Conservation (phyloP, 2,888 invertebrate genomes). For the Dioctria linearis region DNA sequence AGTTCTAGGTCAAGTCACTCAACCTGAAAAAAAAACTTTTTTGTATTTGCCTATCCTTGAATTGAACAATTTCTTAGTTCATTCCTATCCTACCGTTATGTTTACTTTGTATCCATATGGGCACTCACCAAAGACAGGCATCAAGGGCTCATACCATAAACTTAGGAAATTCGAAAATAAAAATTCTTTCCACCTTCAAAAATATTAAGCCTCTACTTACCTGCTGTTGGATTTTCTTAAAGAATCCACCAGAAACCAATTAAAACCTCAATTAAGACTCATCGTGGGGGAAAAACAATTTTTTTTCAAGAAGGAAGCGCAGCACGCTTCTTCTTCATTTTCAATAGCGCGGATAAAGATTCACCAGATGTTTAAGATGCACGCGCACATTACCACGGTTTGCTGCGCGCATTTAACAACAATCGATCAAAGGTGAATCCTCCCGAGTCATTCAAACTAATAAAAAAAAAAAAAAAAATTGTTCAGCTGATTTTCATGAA, state of each 20-base stretch:
- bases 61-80: conserved; percentile 19
- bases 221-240: conserved; percentile 33
- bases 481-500: conserved; percentile 34
- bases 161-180: conserved; percentile 1
- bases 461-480: neutral
- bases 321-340: conserved; percentile 14
- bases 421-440: conserved; percentile 10
- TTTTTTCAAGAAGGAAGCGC: conserved; percentile 4
- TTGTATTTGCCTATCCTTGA: neutral
- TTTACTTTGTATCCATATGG: conserved; percentile 30
- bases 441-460: conserved; percentile 19
- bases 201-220: neutral
- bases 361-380: conserved; percentile 46
- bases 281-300: conserved; percentile 36
- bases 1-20: conserved; percentile 7
- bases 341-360: neutral
- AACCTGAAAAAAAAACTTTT: conserved; percentile 2
- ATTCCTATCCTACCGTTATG: conserved; percentile 7
- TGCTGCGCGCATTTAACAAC: conserved; percentile 12
- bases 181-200: neutral
- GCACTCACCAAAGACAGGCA: neutral
- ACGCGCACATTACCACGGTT: conserved; percentile 35
- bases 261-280: conserved; percentile 36
- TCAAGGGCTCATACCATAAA: neutral
- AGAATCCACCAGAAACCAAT: conserved; percentile 33